Evolutionary conservation across 1,140 invertebrate species (phyloP).

Genomic region (Asbolus verrucosus): DNA sequence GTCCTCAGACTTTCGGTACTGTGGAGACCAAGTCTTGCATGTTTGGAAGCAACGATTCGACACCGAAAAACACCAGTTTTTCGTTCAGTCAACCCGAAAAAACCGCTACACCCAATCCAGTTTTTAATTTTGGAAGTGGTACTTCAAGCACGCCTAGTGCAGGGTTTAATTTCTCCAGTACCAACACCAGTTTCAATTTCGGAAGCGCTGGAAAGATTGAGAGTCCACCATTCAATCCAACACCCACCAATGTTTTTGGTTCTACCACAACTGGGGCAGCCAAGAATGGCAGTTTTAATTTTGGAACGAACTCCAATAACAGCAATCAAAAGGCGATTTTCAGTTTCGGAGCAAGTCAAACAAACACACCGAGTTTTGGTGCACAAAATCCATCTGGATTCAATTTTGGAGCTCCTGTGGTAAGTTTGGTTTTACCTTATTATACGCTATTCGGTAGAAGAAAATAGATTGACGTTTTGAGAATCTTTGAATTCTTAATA

Average conservation of each 20-base stretch:
- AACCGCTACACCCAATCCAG: not conserved
- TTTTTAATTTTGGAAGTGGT: slow-evolving; percentile 26
- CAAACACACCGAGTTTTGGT: not conserved
- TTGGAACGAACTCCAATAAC: slow-evolving; percentile 53
- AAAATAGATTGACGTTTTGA: too few relatives aligned
- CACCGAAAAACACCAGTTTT: slow-evolving; percentile 18
- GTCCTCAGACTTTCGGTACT: slow-evolving; percentile 7
- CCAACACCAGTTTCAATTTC: slow-evolving; percentile 39
- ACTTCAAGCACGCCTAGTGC: not conserved
- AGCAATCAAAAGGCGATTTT: slow-evolving; percentile 56
- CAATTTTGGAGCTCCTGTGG: slow-evolving; percentile 54
- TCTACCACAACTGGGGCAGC: slow-evolving; percentile 16
- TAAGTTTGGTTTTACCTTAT: too few relatives aligned
- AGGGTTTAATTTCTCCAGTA: slow-evolving; percentile 16
- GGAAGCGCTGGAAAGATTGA: slow-evolving; percentile 15
- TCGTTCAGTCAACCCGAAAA: slow-evolving; percentile 31
- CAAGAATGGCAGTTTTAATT: slow-evolving; percentile 58
- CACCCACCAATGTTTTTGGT: slow-evolving; percentile 5
- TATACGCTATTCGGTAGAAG: too few relatives aligned
- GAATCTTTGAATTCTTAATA: too few relatives aligned
- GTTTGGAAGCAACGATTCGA: slow-evolving; percentile 21
- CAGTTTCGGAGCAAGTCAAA: slow-evolving; percentile 56
- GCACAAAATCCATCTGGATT: slow-evolving; percentile 41
- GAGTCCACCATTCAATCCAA: slow-evolving; percentile 12
- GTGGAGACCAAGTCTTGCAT: slow-evolving; percentile 22